These are phyloP conservation scores for Scelioninae gen. 2 DNA, from an alignment of 2,888 invertebrate genomes.

Conservation along the genomic window DNA sequence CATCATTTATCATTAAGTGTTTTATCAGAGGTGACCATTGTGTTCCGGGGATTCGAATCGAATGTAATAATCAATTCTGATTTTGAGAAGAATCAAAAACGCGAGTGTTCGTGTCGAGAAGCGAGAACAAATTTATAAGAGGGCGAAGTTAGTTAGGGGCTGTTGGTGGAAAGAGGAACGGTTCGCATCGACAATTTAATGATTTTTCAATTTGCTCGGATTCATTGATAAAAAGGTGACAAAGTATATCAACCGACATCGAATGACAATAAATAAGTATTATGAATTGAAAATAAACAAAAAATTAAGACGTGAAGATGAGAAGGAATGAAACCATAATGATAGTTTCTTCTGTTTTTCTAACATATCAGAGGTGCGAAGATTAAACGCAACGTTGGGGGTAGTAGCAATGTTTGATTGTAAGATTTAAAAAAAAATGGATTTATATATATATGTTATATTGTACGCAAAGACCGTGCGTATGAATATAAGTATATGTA, in stretches of 20 bases:
- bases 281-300: constrained; percentile 62
- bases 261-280: constrained; percentile 69
- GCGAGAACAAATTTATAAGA: constrained; percentile 30
- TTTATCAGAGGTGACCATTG: constrained; percentile 54
- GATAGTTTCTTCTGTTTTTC: constrained; percentile 61
- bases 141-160: constrained; percentile 1
- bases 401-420: constrained; percentile 58
- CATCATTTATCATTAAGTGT: constrained; percentile 54
- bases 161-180: constrained; percentile 46
- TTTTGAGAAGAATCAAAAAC: constrained; percentile 1
- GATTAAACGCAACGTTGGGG: constrained; percentile 45
- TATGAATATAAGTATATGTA: constrained; percentile 57
- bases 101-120: constrained; percentile 34
- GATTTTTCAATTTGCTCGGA: constrained; percentile 49
- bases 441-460: constrained; percentile 55
- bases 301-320: constrained; percentile 49
- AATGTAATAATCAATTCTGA: too few relatives aligned
- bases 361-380: constrained; percentile 63
- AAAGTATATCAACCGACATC: constrained; percentile 60
- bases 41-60: constrained; percentile 47
- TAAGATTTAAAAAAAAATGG: constrained; percentile 46
- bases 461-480: constrained; percentile 28
- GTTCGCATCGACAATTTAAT: constrained; percentile 58
- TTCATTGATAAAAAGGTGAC: constrained; percentile 27
- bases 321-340: constrained; percentile 45